A percentile compares a stretch with the other conserved stretches of the same genome.
These are phyloP conservation scores for Tenualosa thibaudeaui DNA, from an alignment of 2,797 vertebrate genomes.

Conservation along the genomic window DNA sequence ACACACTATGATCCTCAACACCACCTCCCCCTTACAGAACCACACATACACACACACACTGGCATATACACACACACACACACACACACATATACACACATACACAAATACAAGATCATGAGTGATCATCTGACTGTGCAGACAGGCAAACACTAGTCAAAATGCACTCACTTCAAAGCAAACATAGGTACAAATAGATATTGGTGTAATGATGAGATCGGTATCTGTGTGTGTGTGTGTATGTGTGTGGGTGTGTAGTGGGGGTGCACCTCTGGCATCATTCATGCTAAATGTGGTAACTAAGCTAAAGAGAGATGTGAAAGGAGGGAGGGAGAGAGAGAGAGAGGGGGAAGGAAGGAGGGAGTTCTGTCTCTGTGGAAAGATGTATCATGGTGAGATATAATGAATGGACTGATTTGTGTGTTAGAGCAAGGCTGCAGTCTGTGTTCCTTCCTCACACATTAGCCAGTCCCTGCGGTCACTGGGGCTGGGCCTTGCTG, in stretches of 20 bases:
- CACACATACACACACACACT: background rate
- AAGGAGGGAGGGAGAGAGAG: background rate
- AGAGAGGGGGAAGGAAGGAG: background rate
- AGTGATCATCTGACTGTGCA: background rate
- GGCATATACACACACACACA: background rate
- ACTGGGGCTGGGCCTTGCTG: background rate
- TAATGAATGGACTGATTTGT: background rate
- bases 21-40: background rate
- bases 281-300: background rate
- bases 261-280: background rate
- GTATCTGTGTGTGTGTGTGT: background rate
- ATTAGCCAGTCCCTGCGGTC: background rate
- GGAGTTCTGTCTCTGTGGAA: background rate
- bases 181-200: background rate
- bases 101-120: background rate
- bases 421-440: background rate
- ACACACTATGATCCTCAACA: background rate
- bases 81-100: background rate
- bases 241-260: constrained; percentile 38
- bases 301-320: background rate
- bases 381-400: background rate
- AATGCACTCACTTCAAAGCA: background rate
- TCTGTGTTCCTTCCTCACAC: background rate
- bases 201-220: background rate
- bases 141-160: background rate